Evolutionary conservation across 1,140 invertebrate species (phyloP), one percentile per base, ranked within the genome.

Genomic region (Caenorhabditis briggsae): DNA sequence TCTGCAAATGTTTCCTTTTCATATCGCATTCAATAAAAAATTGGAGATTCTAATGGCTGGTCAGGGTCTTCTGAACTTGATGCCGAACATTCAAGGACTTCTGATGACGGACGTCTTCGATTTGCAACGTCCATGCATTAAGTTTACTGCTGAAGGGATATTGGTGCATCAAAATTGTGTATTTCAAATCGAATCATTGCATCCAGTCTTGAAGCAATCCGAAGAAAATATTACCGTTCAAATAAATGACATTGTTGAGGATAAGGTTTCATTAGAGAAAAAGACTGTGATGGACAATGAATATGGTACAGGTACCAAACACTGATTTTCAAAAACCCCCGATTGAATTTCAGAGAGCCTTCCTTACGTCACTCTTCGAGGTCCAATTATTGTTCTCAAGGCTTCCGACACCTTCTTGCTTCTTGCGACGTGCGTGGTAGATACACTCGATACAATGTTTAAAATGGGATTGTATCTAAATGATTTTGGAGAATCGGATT

Each of bases 401-500:
- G 8, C 41, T 16, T 87, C 74, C n/a, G 86, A 87, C 6, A 87
- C 82, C 12, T 87, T 87, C 20, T 25, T 87, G 14, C 74, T 87
- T 8, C 53, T 87, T 23, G 82, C 86, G n/a, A 87, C 86, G 7
- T 87, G 86, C 50, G 86, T 87, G 5, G 86, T 87, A 0, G 86
- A 87, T 23, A 56, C 55, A 25, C 41, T 87, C 16, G 86, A 87
- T 18, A 58, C 78, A 25, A 87, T 87, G 86, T 87, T 87, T 59
- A 55, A 61, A 46, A 87, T 87, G 86, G 86, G 86, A 33, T 16
- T 87, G n/a, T 87, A 82, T 43, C 33, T 87, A 20, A 87, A 87
- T 48, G 86, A 87, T 56, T 87, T 82, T n/a, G 86, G 86, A 43
- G 86, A 87, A 61, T 82, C 86, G 8, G 86, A 87, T 82, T 87